phyloP scores from a whole-genome alignment of 1,140 invertebrate species.

The Drosophila micromelanica region DNA sequence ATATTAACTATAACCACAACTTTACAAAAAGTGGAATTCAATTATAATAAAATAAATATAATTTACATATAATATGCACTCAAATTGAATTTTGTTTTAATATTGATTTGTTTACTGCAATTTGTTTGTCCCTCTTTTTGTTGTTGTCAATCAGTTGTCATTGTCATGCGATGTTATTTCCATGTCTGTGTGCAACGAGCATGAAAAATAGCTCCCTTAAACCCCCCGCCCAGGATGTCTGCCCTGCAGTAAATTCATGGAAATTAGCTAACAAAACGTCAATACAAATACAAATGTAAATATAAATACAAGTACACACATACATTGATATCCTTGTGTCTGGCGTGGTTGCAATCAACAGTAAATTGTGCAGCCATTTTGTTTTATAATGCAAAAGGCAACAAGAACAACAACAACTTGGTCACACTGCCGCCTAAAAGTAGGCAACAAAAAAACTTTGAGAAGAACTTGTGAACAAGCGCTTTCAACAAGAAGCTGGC shows the following conservation, averaged over 20 bases:
- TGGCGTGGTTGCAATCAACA: constrained; percentile 37
- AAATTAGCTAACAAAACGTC: constrained; percentile 72
- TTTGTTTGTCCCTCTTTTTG: not conserved
- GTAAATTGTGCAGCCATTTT: constrained; percentile 44
- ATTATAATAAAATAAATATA: not conserved
- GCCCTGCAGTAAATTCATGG: constrained; percentile 46
- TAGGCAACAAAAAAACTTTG: constrained; percentile 27
- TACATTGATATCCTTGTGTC: not conserved
- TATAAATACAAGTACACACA: too few species aligned
- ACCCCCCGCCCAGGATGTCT: not conserved
- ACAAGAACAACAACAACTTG: constrained; percentile 19
- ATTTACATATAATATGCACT: not conserved
- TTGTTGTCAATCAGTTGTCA: constrained; percentile 46
- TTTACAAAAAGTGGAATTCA: too few species aligned
- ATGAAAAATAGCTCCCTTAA: constrained; percentile 8
- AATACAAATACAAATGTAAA: constrained; percentile 1
- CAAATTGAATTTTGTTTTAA: constrained; percentile 4
- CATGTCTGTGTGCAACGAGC: constrained; percentile 11
- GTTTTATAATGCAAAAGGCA: constrained; percentile 11
- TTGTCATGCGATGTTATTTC: constrained; percentile 28
- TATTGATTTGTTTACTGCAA: constrained; percentile 32
- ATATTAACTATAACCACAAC: too few species aligned
- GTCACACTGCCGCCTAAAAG: constrained; percentile 53
- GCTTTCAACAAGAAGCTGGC: constrained; percentile 1
- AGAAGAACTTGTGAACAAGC: constrained; percentile 1